Evolutionary conservation across 2,113 vertebrate genomes (phyloP).

Genomic region (Carollia perspicillata): DNA sequence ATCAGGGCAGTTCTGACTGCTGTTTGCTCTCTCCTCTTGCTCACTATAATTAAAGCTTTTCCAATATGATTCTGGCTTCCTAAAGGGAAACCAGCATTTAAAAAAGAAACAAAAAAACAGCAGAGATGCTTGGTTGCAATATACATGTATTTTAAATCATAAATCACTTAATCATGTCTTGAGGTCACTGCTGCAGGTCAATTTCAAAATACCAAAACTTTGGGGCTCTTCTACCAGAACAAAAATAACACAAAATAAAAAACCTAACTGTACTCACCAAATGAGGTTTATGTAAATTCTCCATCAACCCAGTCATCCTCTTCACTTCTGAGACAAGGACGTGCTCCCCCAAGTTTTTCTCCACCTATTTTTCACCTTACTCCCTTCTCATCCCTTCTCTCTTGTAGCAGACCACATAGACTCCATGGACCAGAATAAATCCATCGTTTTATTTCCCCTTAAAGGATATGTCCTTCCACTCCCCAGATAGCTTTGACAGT

Average conservation of each 20-base stretch:
- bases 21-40: conserved; percentile 36
- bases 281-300: neutral
- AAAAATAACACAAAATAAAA: neutral
- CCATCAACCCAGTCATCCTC: neutral
- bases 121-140: conserved; percentile 21
- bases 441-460: conserved; percentile 54
- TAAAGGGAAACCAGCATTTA: conserved; percentile 57
- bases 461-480: conserved; percentile 52
- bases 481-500: conserved; percentile 48
- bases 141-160: neutral
- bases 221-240: neutral
- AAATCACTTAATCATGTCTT: conserved; percentile 7
- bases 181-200: conserved; percentile 24
- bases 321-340: neutral
- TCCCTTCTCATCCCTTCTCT: conserved; percentile 11
- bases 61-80: conserved; percentile 59
- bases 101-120: conserved; percentile 36
- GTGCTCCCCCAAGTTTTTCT: neutral
- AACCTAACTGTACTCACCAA: neutral
- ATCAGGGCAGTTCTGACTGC: conserved; percentile 19
- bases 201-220: neutral
- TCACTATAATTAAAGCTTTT: conserved; percentile 58
- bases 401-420: neutral
- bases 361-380: neutral
- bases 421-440: conserved; percentile 35